A percentile compares a stretch with the other conserved stretches of the same genome.
Conservation (phyloP, 2,797 vertebrate species). For the Acanthiza pusilla region DNA sequence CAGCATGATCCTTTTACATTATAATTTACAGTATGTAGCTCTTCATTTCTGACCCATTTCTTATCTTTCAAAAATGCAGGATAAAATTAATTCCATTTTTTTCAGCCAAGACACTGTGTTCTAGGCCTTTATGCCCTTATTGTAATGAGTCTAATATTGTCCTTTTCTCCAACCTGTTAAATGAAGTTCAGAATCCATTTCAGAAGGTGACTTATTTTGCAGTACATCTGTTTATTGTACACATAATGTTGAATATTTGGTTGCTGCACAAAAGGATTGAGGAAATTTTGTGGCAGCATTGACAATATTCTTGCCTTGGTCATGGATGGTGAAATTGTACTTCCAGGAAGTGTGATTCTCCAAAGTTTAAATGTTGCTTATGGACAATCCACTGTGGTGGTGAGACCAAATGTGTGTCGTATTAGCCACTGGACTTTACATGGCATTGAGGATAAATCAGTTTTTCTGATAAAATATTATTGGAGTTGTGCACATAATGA, state of each 20-base stretch:
- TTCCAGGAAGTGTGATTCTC: neutral
- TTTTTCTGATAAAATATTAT: neutral
- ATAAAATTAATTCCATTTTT: neutral
- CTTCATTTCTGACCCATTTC: slow-evolving; percentile 1
- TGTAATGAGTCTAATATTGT: neutral
- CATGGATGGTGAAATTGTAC: neutral
- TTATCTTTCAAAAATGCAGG: neutral
- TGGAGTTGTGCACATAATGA: neutral
- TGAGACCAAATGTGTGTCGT: neutral
- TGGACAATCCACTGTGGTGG: neutral
- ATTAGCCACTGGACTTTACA: neutral
- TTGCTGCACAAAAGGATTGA: neutral
- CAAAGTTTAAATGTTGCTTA: neutral
- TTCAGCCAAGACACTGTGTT: neutral
- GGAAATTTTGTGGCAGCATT: neutral
- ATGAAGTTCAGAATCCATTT: slow-evolving; percentile 26
- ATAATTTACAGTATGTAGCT: neutral
- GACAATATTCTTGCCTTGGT: neutral
- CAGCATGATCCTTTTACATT: neutral
- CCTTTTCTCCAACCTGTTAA: neutral
- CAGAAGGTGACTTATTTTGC: neutral
- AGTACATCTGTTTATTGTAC: neutral
- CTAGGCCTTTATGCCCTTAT: neutral
- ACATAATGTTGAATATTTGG: neutral
- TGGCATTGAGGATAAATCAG: neutral